A percentile compares a stretch with the other conserved stretches of the same genome.
Evolutionary conservation across 2,797 vertebrate genomes (phyloP).

Genomic region (Pelochelys cantorii): DNA sequence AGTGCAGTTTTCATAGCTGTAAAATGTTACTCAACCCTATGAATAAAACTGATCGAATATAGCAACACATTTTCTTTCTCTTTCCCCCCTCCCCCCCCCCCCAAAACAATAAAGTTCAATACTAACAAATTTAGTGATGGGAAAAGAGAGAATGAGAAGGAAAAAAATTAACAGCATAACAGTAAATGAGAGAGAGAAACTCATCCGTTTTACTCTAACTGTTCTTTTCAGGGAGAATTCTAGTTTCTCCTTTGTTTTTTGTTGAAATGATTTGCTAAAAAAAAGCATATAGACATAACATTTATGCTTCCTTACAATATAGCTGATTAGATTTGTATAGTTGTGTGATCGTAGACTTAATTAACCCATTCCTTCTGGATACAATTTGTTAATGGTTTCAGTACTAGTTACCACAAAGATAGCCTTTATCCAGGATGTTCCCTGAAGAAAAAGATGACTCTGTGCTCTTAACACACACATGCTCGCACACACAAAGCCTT

Average conservation of each 20-base stretch:
- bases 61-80: background rate
- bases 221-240: background rate
- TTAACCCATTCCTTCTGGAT: background rate
- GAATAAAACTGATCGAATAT: background rate
- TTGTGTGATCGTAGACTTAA: conserved; percentile 2
- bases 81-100: too few species aligned
- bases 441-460: background rate
- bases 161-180: background rate
- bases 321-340: background rate
- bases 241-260: too few species aligned
- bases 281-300: too few species aligned
- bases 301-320: background rate
- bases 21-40: conserved; percentile 28
- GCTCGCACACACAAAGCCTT: too few species aligned
- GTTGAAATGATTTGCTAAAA: too few species aligned
- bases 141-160: background rate
- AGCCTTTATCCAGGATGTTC: background rate
- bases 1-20: background rate
- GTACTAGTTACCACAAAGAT: background rate
- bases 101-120: background rate
- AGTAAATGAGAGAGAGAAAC: background rate
- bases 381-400: too few species aligned
- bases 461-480: background rate
- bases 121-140: background rate
- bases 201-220: background rate